These are phyloP conservation scores for Marronus borbonicus DNA, from an alignment of 2,888 invertebrate species.

Conservation along the genomic window DNA sequence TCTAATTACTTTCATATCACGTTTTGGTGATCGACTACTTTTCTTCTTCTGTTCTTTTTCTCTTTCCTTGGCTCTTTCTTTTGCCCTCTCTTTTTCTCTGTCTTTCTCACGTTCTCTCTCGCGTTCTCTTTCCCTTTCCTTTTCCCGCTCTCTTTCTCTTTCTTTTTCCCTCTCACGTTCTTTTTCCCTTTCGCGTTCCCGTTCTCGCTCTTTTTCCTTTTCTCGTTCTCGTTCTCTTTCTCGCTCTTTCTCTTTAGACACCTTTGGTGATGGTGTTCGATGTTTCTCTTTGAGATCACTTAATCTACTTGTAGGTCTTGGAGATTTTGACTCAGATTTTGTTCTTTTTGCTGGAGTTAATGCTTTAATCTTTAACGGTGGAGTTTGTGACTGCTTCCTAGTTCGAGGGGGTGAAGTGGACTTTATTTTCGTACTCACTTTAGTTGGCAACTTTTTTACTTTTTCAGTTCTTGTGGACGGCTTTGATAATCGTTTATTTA, in stretches of 20 bases:
- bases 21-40: constrained; percentile 66
- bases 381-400: constrained; percentile 68
- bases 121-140: constrained; percentile 73
- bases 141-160: constrained; percentile 71
- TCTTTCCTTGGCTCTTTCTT: constrained; percentile 62
- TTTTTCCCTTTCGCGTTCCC: constrained; percentile 67
- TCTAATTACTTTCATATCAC: constrained; percentile 61
- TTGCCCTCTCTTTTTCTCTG: constrained; percentile 63
- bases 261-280: constrained; percentile 68
- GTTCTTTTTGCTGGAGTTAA: constrained; percentile 60
- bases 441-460: constrained; percentile 69
- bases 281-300: constrained; percentile 66
- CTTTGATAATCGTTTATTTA: constrained; percentile 69
- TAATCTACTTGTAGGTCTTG: constrained; percentile 61
- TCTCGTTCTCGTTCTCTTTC: constrained; percentile 69
- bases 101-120: constrained; percentile 67
- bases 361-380: constrained; percentile 67
- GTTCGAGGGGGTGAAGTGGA: constrained; percentile 65
- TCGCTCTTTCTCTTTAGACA: constrained; percentile 61
- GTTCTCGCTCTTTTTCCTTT: constrained; percentile 68
- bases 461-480: constrained; percentile 68
- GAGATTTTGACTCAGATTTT: constrained; percentile 65
- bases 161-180: constrained; percentile 68
- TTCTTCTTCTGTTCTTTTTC: constrained; percentile 69
- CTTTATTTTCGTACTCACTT: constrained; percentile 60